These are phyloP conservation scores for Hozukius guyotensis DNA, from an alignment of 2,797 vertebrate genomes.

Conservation along the genomic window DNA sequence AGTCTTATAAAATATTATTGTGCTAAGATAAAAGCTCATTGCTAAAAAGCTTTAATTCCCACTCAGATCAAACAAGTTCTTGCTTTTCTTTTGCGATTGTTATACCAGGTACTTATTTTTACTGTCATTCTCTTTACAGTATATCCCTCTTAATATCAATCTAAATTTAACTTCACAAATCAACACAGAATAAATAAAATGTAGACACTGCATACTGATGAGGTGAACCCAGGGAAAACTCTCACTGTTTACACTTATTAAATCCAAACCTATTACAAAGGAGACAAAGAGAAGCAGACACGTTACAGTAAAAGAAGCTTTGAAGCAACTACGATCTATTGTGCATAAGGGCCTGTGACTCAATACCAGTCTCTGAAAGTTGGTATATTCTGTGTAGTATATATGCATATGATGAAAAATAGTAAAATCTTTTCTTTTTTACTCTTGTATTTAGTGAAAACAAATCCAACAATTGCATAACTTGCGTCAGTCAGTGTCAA, in stretches of 20 bases:
- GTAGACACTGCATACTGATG: not conserved
- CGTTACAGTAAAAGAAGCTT: not conserved
- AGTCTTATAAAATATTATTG: not conserved
- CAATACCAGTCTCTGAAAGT: not conserved
- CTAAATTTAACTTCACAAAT: not conserved
- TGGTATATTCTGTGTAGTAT: not conserved
- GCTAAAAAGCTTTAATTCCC: not conserved
- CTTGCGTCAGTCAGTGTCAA: not conserved
- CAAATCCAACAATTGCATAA: conserved; percentile 11
- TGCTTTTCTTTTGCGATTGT: not conserved
- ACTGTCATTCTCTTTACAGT: not conserved
- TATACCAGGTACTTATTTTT: not conserved
- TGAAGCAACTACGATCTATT: not conserved
- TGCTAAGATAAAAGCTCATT: not conserved
- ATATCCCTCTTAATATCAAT: not conserved
- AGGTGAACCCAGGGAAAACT: not conserved
- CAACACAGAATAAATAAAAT: not conserved
- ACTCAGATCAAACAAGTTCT: not conserved
- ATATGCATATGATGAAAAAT: not conserved
- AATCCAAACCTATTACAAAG: not conserved
- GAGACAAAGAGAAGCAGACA: not conserved
- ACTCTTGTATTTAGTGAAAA: not conserved
- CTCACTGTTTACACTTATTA: not conserved
- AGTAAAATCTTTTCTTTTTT: not conserved
- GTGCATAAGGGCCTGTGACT: not conserved